Base-by-base conservation (phyloP, 2,797 vertebrate genomes). In the Cyprinella venusta region DNA sequence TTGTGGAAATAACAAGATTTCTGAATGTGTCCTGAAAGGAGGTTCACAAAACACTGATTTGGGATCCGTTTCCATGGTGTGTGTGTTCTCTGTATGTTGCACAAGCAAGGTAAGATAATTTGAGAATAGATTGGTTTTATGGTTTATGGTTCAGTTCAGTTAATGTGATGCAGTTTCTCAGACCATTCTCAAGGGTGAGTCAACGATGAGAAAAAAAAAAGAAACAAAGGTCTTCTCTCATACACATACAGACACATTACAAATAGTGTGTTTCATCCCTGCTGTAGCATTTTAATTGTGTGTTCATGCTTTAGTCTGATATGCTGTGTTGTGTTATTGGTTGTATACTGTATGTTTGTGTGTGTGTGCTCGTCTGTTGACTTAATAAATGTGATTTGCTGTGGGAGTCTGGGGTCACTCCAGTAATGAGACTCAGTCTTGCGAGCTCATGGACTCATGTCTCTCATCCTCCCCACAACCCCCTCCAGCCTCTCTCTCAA, bases 321-420 rank as follows among this genome's bases (percentile, higher is more conserved):
- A 26, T 80, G 38, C 82, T 80, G 76, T 83, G 61, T 82, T 81
- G n/a, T 79, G 21, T 48, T 67, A 36, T 36, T 54, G 18, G 40
- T 30, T 79, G 13, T 54, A 16, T 69, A 48, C 45, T 15, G 45
- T 48, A 80, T 59, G 30, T 78, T 69, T 45, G 76, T 38, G 16
- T 84, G 52, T 30, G 54, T 38, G 40, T 26, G 59, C 38, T 84
- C 48, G 18, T 86, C 74, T 82, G 81, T 72, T 85, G 86, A 89
- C 81, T 88, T 88, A 88, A 89, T 90, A 90, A 89, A 89, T 87
- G 83, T 88, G 84, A 89, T 89, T 90, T 90, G 87, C 82, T 87
- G 65, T 74, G 88, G 85, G 86, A 86, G 86, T 88, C 79, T 86
- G 86, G 83, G 85, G 85, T 82, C 87, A 67, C 82, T 71, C 45